phyloP scores from a whole-genome alignment of 1,140 invertebrate species.

The Drosophila aff. region DNA sequence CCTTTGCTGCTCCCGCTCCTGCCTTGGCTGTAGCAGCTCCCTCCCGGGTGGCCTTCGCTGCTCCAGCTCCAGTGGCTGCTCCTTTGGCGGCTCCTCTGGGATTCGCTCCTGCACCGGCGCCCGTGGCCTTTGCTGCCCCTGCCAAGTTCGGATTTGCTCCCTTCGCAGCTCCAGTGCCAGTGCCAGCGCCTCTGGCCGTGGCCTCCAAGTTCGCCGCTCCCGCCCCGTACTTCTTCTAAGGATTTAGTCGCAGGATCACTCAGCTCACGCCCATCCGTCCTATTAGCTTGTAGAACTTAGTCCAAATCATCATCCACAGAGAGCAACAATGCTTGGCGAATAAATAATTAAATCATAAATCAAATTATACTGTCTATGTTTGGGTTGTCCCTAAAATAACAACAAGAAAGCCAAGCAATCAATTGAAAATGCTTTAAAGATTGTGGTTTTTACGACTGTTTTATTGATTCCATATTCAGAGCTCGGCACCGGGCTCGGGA shows the following conservation, averaged over 20 bases:
- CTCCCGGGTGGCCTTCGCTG: constrained; percentile 39
- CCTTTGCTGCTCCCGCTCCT: constrained; percentile 35
- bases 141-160: constrained; percentile 66
- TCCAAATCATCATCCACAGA: constrained; percentile 49
- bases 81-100: constrained; percentile 57
- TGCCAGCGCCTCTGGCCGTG: constrained; percentile 69
- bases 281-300: constrained; percentile 55
- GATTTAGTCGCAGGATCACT: constrained; percentile 10
- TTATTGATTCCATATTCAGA: neutral
- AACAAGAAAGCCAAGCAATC: neutral
- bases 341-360: constrained; percentile 41
- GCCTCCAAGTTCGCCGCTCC: constrained; percentile 63
- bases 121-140: constrained; percentile 66
- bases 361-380: neutral
- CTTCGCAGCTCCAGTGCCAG: constrained; percentile 63
- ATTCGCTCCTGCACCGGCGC: constrained; percentile 55
- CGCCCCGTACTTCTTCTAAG: constrained; percentile 70
- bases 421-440: neutral
- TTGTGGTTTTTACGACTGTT: neutral
- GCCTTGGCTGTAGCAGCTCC: constrained; percentile 30
- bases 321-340: constrained; percentile 57
- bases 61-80: constrained; percentile 67
- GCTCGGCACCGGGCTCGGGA: neutral
- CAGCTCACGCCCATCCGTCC: constrained; percentile 33
- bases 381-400: neutral